Evolutionary conservation across 2,888 invertebrate species (phyloP), one percentile per base, ranked within the genome.

Genomic region (Patella ulyssiponensis): DNA sequence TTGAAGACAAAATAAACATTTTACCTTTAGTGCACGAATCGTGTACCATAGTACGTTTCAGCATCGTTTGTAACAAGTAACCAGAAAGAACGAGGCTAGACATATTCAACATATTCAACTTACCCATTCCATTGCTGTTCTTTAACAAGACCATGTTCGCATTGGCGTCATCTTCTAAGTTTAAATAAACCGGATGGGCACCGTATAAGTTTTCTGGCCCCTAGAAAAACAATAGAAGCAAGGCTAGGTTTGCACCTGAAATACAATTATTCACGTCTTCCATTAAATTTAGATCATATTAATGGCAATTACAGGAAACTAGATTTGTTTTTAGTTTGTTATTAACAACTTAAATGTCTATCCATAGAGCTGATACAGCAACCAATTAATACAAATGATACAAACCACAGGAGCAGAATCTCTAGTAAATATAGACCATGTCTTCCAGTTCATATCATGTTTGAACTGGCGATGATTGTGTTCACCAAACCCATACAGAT

Each of bases 161-260:
- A n/a, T 86, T 85, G 15, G 94, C 93, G 70, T 87, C 85, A 17
- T 94, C 92, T 88, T 96, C 96, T 84, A 96, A 92, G 0, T 94
- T 93, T 90, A 97, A 89, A 90, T 95, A 96, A 91, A 96, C 96
- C 0, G 97, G 96, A 88, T 97, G 96, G 23, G 94, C 94, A 12
- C 96, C 96, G 88, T 96, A 97, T 23, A 96, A 91, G 91, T 95
- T 96, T 80, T 82, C 27, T n/a, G 20, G 17, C 3, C 12, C 58
- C 58, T 58, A 20, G 17, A 58, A 58, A 1, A 58, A n/a, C n/a
- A 58, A 58, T 7, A 3, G 9, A 33, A 33, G 33, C 5, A 33
- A 7, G 4, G 5, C 5, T 4, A 33, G 4, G 33, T 33, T 5
- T 4, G 7, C 0, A 33, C 33, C 5, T 33, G 33, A 5, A 33